A percentile compares a stretch with the other conserved stretches of the same genome.
phyloP scores from a whole-genome alignment of 2,113 vertebrate species.

The Dicerorhinus sumatrensis region DNA sequence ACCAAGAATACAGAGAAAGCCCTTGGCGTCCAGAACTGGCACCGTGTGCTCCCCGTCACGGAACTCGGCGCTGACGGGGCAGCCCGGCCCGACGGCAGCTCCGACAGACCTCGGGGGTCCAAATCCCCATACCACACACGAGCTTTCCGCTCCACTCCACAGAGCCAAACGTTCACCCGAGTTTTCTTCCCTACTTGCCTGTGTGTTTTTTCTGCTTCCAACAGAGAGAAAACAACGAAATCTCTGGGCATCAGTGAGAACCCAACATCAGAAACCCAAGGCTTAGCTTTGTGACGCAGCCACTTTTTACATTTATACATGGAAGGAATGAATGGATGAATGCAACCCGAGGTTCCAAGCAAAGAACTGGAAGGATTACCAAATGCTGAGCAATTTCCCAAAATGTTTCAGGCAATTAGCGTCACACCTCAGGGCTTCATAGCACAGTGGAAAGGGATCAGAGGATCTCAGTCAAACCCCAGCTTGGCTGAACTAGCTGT shows the following conservation, averaged over 20 bases:
- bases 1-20: neutral
- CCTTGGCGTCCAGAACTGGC: neutral
- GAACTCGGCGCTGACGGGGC: neutral
- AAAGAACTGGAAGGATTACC: neutral
- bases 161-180: neutral
- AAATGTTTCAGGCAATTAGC: neutral
- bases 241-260: neutral
- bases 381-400: neutral
- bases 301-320: neutral
- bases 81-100: neutral
- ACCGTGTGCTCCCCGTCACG: rapidly evolving
- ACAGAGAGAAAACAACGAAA: neutral
- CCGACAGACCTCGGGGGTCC: neutral
- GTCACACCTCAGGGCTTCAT: neutral
- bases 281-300: neutral
- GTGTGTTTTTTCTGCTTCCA: neutral
- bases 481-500: neutral
- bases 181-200: neutral
- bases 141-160: neutral
- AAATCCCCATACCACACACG: neutral
- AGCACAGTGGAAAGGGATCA: neutral
- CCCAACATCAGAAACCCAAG: neutral
- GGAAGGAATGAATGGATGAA: neutral
- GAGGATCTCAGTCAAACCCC: neutral
- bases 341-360: neutral